Evolutionary conservation across 1,140 invertebrate genomes (phyloP).

Genomic region (Laodelphax striatellus): DNA sequence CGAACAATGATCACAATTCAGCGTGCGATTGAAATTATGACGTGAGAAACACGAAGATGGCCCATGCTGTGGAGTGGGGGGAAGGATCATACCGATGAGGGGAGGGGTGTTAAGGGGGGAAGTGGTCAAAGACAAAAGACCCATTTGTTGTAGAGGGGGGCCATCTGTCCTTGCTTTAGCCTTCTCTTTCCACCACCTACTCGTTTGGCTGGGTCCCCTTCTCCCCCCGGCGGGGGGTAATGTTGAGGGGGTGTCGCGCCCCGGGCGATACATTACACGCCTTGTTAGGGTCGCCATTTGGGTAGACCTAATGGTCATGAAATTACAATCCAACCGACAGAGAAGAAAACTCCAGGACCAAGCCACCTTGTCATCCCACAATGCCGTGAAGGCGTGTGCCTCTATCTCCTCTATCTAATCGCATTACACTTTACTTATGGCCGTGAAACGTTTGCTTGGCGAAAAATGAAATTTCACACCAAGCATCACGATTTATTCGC

Average conservation of each 20-base stretch:
- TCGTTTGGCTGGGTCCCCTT: neutral
- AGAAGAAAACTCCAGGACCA: neutral
- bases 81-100: no score
- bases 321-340: neutral
- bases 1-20: neutral
- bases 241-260: neutral
- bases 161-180: neutral
- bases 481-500: no score
- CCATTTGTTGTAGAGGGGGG: neutral
- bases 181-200: neutral
- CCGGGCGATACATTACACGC: neutral
- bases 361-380: no score
- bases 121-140: slow-evolving; percentile 1
- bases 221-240: neutral
- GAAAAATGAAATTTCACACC: no score
- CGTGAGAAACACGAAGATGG: neutral
- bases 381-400: no score
- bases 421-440: no score
- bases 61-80: neutral
- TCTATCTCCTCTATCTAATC: no score
- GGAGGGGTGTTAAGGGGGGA: neutral
- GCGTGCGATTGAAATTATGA: neutral
- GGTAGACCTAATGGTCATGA: slow-evolving; percentile 1
- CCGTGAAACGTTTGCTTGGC: no score
- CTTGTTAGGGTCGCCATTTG: slow-evolving; percentile 2